phyloP scores from a whole-genome alignment of 2,888 invertebrate species.

The Geophilus truncorum region DNA sequence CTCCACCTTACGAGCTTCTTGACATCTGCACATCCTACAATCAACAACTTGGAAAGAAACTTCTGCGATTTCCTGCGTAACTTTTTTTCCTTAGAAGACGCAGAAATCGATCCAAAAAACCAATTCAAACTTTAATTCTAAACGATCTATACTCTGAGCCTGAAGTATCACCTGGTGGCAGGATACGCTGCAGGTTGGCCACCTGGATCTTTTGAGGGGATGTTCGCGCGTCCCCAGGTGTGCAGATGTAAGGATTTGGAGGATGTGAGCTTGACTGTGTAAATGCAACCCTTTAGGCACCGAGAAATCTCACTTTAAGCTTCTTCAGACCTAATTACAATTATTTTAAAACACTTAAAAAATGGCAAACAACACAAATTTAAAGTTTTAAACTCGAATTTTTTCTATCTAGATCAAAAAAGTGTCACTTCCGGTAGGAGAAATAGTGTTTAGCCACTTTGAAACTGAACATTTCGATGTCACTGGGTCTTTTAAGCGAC shows the following conservation, averaged over 20 bases:
- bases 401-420: too few species aligned
- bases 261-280: conserved; percentile 1
- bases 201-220: background rate
- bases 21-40: background rate
- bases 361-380: too few species aligned
- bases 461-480: too few species aligned
- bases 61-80: background rate
- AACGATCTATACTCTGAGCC: background rate
- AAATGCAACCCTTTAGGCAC: background rate
- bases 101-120: background rate
- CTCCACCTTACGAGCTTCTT: background rate
- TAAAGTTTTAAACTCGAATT: too few species aligned
- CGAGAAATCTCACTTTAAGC: too few species aligned
- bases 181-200: conserved; percentile 15
- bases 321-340: too few species aligned
- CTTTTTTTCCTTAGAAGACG: background rate
- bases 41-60: background rate
- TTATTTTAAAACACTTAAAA: too few species aligned
- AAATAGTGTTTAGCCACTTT: too few species aligned
- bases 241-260: background rate
- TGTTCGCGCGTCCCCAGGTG: background rate
- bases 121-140: background rate
- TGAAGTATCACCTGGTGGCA: background rate
- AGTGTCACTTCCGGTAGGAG: too few species aligned
- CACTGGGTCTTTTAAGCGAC: too few species aligned